Percentiles rank a stretch among this genome's conserved stretches.
phyloP scores from a whole-genome alignment of 2,113 vertebrate genomes.

The Tychaedon coryphoeus region DNA sequence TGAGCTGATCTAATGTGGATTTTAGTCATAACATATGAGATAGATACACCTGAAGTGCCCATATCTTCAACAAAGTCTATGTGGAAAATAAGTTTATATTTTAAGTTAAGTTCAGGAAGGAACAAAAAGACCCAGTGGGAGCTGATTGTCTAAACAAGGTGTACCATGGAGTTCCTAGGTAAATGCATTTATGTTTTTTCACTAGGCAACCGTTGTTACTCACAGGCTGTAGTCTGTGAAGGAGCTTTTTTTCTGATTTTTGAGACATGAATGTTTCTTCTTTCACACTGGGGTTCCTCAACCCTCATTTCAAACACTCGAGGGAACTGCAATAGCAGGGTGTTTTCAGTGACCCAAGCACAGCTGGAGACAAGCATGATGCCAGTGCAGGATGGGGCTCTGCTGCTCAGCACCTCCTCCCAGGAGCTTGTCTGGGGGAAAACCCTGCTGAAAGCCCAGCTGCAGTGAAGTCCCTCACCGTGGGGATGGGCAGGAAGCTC shows the following conservation, averaged over 20 bases:
- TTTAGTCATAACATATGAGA: background rate
- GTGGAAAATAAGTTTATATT: background rate
- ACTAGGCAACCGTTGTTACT: background rate
- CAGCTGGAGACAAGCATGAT: rapidly evolving
- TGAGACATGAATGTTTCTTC: background rate
- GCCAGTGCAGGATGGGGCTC: background rate
- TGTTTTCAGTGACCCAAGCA: background rate
- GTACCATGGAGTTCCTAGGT: background rate
- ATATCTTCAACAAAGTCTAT: background rate
- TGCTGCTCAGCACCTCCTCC: background rate
- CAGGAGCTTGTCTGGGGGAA: rapidly evolving
- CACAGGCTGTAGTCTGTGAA: background rate
- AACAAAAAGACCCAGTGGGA: background rate
- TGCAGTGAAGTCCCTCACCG: background rate
- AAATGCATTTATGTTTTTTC: background rate
- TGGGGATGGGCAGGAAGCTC: background rate
- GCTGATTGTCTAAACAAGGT: background rate
- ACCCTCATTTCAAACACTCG: background rate
- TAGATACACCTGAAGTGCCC: background rate
- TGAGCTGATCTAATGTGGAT: background rate
- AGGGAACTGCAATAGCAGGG: rapidly evolving
- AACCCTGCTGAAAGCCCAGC: background rate
- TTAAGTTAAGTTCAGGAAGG: background rate
- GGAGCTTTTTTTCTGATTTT: background rate
- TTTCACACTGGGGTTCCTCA: background rate